A percentile compares a stretch with the other conserved stretches of the same genome.
Conservation (phyloP, 2,113 vertebrate species). For the Periophthalmodon schlosseri region DNA sequence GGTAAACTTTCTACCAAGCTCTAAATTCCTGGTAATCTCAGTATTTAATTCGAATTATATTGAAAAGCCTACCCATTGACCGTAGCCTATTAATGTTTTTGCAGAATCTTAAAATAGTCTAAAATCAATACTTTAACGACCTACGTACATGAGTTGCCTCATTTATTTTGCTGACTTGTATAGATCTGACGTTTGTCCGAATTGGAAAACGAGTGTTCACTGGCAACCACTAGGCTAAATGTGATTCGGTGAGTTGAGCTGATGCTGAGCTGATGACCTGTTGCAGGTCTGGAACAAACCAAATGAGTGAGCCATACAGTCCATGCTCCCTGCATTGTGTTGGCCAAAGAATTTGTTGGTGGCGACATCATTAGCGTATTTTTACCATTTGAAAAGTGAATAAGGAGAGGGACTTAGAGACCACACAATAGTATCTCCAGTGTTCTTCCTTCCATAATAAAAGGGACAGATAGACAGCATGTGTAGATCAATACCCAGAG, state of each 20-base stretch:
- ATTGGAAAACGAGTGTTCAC: slow-evolving; percentile 35
- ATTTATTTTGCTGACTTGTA: neutral
- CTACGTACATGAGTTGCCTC: neutral
- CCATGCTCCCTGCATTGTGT: slow-evolving; percentile 12
- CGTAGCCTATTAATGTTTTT: too few relatives aligned
- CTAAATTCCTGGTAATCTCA: too few relatives aligned
- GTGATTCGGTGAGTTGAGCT: slow-evolving; percentile 39
- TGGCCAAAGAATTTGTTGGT: neutral
- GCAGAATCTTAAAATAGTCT: too few relatives aligned
- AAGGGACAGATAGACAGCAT: neutral
- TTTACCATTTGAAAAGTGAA: neutral
- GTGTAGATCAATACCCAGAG: slow-evolving; percentile 34
- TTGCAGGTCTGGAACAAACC: neutral
- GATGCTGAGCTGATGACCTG: neutral
- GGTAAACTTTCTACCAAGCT: too few relatives aligned
- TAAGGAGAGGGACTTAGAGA: neutral
- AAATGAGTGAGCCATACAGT: slow-evolving; percentile 47
- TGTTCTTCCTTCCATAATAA: neutral
- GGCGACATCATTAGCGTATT: slow-evolving; percentile 10
- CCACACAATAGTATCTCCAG: neutral
- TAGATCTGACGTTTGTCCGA: slow-evolving; percentile 27
- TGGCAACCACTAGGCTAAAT: slow-evolving; percentile 38
- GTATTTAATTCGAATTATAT: too few relatives aligned
- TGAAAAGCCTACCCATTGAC: too few relatives aligned
- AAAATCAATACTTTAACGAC: too few relatives aligned